Evolutionary conservation across 2,888 invertebrate genomes (phyloP), one percentile per base, ranked within the genome.

Genomic region (Parthenolecanium corni): DNA sequence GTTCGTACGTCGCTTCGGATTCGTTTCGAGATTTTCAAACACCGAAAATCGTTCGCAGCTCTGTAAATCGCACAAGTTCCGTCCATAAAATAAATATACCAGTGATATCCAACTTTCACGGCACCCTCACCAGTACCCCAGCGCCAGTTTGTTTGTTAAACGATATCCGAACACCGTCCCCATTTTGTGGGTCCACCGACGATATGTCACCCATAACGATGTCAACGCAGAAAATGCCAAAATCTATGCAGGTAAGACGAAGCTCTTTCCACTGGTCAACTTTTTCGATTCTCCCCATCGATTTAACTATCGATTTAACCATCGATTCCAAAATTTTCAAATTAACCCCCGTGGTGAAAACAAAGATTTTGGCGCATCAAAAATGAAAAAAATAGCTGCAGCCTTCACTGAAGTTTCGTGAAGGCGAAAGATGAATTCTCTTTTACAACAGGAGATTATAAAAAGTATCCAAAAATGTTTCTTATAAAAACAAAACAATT

Each of bases 191-290:
- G 49, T 63, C 64, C 52, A 66, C 62, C 44, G 66, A 66, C 31
- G 69, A 70, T 44, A 89, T 90, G 87, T 89, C 89, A 14, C 90
- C 90, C 1, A 89, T 90, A 62, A 89, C 89, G 0, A 85, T 88
- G 69, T 89, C 89, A 0, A 85, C 90, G 21, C 87, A 89, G 73
- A 82, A 87, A 73, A 83, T 90, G 82, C 83, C 86, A 1, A 86
- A 85, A 73, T 85, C 89, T 31, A 89, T 90, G 89, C 89, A 90
- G 86, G 89, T 89, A 80, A 67, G 64, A 21, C n/a, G n/a, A n/a
- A n/a, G n/a, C n/a, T n/a, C n/a, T n/a, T n/a, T n/a, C n/a, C n/a
- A n/a, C n/a, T n/a, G n/a, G n/a, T n/a, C n/a, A n/a, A n/a, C n/a
- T n/a, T n/a, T n/a, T n/a, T n/a, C n/a, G n/a, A n/a, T n/a, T n/a